Evolutionary conservation across 2,113 vertebrate species (phyloP).

Genomic region (Helogale parvula): DNA sequence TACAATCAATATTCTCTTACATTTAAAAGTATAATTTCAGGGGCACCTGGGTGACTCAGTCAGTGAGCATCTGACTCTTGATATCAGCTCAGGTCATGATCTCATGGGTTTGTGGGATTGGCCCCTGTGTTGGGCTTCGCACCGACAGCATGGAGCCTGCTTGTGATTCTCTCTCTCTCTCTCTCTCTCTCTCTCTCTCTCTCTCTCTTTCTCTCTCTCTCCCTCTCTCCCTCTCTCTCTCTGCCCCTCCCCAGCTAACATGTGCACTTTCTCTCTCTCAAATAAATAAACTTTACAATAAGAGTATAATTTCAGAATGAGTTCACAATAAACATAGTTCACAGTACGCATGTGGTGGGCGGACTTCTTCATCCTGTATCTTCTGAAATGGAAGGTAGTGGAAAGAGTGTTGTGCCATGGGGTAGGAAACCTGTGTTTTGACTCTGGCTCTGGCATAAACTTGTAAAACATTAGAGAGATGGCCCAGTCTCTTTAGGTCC

Average conservation of each 20-base stretch:
- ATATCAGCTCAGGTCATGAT: too few relatives aligned
- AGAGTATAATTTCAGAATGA: not conserved
- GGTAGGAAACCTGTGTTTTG: not conserved
- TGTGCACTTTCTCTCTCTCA: too few relatives aligned
- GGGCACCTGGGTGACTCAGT: too few relatives aligned
- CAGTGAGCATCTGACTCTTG: too few relatives aligned
- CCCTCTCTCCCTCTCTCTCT: too few relatives aligned
- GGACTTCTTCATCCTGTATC: not conserved
- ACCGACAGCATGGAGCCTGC: too few relatives aligned
- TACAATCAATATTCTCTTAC: not conserved
- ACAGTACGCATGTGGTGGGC: not conserved
- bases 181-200: too few relatives aligned
- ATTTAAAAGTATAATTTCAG: not conserved
- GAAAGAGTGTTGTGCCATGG: not conserved
- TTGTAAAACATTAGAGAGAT: not conserved
- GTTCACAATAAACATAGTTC: not conserved
- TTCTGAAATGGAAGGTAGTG: not conserved
- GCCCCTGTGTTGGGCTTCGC: too few relatives aligned
- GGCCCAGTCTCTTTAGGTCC: not conserved
- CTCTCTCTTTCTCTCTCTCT: too few relatives aligned
- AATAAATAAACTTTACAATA: not conserved
- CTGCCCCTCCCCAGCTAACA: too few relatives aligned
- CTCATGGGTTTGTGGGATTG: too few relatives aligned
- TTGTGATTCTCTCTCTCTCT: too few relatives aligned
- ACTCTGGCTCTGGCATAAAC: not conserved